A percentile compares a stretch with the other conserved stretches of the same genome.
Conservation (phyloP, 2,888 invertebrate genomes). For the Tipula unca region DNA sequence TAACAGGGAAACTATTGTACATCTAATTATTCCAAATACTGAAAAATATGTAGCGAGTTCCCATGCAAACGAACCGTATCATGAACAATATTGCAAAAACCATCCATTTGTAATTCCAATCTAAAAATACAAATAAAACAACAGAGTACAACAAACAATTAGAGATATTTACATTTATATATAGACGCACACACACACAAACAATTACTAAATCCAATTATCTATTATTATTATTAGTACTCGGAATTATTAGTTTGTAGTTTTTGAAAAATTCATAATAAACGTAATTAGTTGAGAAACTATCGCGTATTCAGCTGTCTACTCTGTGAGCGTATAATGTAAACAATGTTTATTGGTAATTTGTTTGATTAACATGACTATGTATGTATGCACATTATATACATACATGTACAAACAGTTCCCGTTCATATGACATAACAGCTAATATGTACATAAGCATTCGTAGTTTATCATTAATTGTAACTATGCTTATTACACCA, state of each 20-base stretch:
- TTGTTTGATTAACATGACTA: background rate
- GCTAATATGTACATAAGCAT: background rate
- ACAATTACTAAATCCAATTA: background rate
- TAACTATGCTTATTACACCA: background rate
- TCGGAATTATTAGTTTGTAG: background rate
- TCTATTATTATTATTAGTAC: background rate
- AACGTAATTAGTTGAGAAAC: background rate
- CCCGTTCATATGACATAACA: background rate
- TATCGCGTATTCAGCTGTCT: background rate
- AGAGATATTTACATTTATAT: background rate
- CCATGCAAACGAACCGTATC: too few species aligned
- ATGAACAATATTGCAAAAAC: too few species aligned
- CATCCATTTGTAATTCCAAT: too few species aligned
- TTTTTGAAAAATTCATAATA: background rate
- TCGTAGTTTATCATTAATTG: background rate
- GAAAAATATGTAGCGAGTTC: too few species aligned
- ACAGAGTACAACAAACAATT: background rate
- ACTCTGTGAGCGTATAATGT: too few species aligned
- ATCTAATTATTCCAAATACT: too few species aligned
- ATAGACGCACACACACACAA: background rate
- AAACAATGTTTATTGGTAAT: too few species aligned
- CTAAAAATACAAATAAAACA: background rate
- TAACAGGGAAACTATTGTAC: too few species aligned
- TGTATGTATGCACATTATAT: background rate
- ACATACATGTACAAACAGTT: background rate